Evolutionary conservation across 2,797 vertebrate species (phyloP).

Genomic region (Agapornis canus): DNA sequence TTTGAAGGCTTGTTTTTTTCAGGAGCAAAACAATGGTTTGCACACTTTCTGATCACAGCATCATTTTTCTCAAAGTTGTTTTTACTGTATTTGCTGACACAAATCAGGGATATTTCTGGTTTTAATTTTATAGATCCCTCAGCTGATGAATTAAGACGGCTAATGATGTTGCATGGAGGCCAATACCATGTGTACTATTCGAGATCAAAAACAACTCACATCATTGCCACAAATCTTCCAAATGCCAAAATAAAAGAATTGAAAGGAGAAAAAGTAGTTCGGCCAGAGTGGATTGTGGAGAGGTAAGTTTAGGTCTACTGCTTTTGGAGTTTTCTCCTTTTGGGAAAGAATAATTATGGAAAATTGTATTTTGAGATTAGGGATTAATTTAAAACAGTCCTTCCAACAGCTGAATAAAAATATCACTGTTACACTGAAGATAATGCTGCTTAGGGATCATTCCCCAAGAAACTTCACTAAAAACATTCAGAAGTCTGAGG

Average conservation of each 20-base stretch:
- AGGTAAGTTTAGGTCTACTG: conserved; percentile 80
- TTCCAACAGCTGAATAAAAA: not conserved
- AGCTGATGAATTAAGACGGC: conserved; percentile 90
- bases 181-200: conserved; percentile 96
- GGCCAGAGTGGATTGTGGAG: conserved; percentile 95
- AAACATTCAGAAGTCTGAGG: not conserved
- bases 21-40: not conserved
- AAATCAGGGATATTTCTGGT: conserved; percentile 2
- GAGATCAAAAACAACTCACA: conserved; percentile 94
- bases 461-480: not conserved
- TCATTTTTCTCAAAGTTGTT: not conserved
- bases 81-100: not conserved
- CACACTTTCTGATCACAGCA: not conserved
- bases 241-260: conserved; percentile 94
- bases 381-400: not conserved
- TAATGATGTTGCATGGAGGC: conserved; percentile 97
- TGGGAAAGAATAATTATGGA: not conserved
- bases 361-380: not conserved
- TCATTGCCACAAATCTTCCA: conserved; percentile 95
- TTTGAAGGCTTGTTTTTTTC: not conserved
- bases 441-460: not conserved
- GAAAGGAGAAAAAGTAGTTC: conserved; percentile 91
- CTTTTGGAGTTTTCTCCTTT: not conserved
- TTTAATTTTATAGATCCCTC: conserved; percentile 86
- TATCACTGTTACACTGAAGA: not conserved